These are phyloP conservation scores for Latrodectus elegans DNA, from an alignment of 2,888 invertebrate species.

Conservation along the genomic window DNA sequence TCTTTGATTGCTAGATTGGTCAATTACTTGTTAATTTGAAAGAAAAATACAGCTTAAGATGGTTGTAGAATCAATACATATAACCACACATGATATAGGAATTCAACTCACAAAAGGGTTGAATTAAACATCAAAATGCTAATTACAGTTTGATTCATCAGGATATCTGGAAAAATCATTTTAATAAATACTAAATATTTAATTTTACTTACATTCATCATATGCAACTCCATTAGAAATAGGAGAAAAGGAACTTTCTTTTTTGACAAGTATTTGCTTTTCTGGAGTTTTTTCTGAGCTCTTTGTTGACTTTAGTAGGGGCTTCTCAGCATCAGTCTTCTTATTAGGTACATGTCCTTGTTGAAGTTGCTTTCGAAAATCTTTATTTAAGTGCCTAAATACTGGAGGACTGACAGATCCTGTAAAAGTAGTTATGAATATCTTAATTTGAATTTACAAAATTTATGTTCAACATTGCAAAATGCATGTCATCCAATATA, in stretches of 20 bases:
- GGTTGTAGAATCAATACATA: too few relatives aligned
- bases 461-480: too few relatives aligned
- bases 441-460: too few relatives aligned
- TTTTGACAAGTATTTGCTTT: slow-evolving; percentile 15
- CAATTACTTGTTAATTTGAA: too few relatives aligned
- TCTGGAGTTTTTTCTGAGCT: slow-evolving; percentile 19
- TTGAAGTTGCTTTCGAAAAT: slow-evolving; percentile 86
- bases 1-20: too few relatives aligned
- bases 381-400: slow-evolving; percentile 86
- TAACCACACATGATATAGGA: too few relatives aligned
- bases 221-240: slow-evolving; percentile 40
- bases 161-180: not conserved
- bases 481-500: too few relatives aligned
- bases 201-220: slow-evolving; percentile 62
- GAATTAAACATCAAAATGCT: too few relatives aligned
- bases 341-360: slow-evolving; percentile 33
- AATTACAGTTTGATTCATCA: too few relatives aligned
- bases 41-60: too few relatives aligned
- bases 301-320: not conserved
- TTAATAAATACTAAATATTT: not conserved
- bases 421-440: not conserved
- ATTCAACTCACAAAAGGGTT: too few relatives aligned
- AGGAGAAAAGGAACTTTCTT: slow-evolving; percentile 26
- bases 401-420: slow-evolving; percentile 80
- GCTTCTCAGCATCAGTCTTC: slow-evolving; percentile 39